Evolutionary conservation across 1,140 invertebrate genomes (phyloP), one percentile per base, ranked within the genome.

Genomic region (Stegodyphus dumicola): DNA sequence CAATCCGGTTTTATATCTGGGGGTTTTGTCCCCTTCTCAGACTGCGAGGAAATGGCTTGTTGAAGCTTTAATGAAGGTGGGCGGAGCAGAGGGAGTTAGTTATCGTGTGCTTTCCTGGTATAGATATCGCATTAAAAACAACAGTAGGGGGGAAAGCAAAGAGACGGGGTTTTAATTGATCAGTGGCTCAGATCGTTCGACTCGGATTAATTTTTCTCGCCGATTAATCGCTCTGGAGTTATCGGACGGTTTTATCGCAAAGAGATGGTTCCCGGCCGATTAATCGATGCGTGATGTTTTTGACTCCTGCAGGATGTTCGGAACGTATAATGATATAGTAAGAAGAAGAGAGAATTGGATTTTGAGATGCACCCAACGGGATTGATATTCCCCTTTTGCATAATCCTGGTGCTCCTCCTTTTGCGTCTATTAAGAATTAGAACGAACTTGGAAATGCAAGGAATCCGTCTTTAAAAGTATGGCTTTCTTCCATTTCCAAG

Each of bases 141-240:
- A 60, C 18, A 52, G 60, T 10, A 33, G 33, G 33, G 33, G 33
- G 33, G 33, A 33, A 33, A 33, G 33, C 33, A 33, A 33, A 33
- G 33, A 33, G 33, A 33, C 33, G 33, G 33, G 64, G 64, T 77
- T 77, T 77, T 77, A 77, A 77, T 77, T 77, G 76, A 77, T 77
- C 76, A 64, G 76, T n/a, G 15, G 54, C 33, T 10, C 73, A 11
- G 56, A 15, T 48, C 53, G 73, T 75, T 60, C 33, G 33, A 33
- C 33, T 49, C 64, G 60, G 48, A 33, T 17, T 77, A 66, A 66
- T 77, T 77, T 77, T 65, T 49, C 49, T 33, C 18, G 54, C 33
- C 73, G 54, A 75, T 75, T 60, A 75, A 75, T 75, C 52, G n/a
- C 18, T 15, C 73, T 15, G 18, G 54, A 75, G 52, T 75, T 77